Conservation (phyloP, 30 jellyfish, hydroid and myxozoan genomes). For the Turritopsis dohrnii region DNA sequence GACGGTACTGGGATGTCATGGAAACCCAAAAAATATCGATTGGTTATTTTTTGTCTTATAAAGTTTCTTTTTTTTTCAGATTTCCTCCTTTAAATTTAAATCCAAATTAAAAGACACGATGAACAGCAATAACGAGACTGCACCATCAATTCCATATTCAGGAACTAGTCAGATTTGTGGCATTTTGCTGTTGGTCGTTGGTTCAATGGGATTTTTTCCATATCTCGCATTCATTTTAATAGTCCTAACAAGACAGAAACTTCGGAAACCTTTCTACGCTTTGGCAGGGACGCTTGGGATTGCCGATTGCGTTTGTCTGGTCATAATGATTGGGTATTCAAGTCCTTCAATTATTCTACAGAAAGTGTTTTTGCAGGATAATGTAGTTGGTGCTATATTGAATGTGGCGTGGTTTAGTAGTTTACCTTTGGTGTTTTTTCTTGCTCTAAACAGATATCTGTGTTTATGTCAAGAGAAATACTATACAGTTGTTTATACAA, state of each 20-base stretch:
- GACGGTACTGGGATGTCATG: no score
- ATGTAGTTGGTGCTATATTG: slow-evolving; percentile 1
- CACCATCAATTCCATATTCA: neutral
- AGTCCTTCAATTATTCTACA: neutral
- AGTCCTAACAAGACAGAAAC: slow-evolving; percentile 3
- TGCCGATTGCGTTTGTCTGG: slow-evolving; percentile 14
- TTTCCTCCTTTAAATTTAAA: no score
- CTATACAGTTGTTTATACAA: neutral
- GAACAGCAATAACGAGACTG: neutral
- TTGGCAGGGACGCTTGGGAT: slow-evolving; percentile 22
- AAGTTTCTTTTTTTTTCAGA: neutral
- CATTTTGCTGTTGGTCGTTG: neutral
- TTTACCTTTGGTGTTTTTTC: slow-evolving; percentile 3
- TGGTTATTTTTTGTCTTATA: no score
- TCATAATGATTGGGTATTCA: slow-evolving; percentile 22
- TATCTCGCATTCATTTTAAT: slow-evolving; percentile 8
- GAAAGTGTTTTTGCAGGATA: neutral
- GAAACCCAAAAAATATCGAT: no score
- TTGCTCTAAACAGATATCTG: slow-evolving; percentile 15
- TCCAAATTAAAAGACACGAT: neutral
- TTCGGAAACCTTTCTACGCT: neutral
- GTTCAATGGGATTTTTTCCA: neutral
- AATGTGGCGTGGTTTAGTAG: slow-evolving; percentile 23
- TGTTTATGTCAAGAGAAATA: slow-evolving; percentile 5
- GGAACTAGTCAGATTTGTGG: slow-evolving; percentile 11